These are phyloP conservation scores for Drosophila subquinaria DNA, from an alignment of 2,888 invertebrate species.

Conservation along the genomic window DNA sequence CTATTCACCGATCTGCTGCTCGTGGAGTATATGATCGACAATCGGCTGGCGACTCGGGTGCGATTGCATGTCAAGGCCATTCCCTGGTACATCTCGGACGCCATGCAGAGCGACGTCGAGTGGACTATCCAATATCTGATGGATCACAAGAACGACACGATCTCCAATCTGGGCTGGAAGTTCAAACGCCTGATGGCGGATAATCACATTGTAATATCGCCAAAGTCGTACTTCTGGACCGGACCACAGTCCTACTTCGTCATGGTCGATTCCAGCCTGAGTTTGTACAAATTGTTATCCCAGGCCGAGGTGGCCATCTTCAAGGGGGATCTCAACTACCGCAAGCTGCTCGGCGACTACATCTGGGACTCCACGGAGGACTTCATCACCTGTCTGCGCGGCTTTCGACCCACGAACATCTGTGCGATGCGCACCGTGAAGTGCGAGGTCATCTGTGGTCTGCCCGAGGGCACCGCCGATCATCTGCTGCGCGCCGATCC, in stretches of 20 bases:
- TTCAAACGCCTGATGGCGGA: constrained; percentile 87
- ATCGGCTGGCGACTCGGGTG: constrained; percentile 88
- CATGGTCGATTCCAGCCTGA: constrained; percentile 90
- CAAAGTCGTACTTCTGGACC: constrained; percentile 94
- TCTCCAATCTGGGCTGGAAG: constrained; percentile 86
- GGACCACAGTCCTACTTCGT: constrained; percentile 91
- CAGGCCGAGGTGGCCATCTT: constrained; percentile 91
- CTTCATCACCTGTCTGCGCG: constrained; percentile 87
- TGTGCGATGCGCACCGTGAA: constrained; percentile 95
- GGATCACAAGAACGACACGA: constrained; percentile 67
- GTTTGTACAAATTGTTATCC: constrained; percentile 90
- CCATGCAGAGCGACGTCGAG: constrained; percentile 90
- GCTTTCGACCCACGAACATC: constrained; percentile 93
- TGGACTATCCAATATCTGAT: constrained; percentile 88
- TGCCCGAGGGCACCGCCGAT: constrained; percentile 88
- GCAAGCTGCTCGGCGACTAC: constrained; percentile 95
- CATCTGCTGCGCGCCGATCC: constrained; percentile 86
- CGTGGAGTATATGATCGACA: constrained; percentile 91
- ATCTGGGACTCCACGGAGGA: constrained; percentile 91
- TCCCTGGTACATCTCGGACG: constrained; percentile 99
- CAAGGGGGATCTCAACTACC: constrained; percentile 98
- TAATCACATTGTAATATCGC: constrained; percentile 84
- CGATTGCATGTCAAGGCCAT: constrained; percentile 94
- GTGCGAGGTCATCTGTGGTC: constrained; percentile 93
- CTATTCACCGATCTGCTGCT: constrained; percentile 95